phyloP scores from a whole-genome alignment of 1,140 invertebrate species.

The Kradibia gibbosae region DNA sequence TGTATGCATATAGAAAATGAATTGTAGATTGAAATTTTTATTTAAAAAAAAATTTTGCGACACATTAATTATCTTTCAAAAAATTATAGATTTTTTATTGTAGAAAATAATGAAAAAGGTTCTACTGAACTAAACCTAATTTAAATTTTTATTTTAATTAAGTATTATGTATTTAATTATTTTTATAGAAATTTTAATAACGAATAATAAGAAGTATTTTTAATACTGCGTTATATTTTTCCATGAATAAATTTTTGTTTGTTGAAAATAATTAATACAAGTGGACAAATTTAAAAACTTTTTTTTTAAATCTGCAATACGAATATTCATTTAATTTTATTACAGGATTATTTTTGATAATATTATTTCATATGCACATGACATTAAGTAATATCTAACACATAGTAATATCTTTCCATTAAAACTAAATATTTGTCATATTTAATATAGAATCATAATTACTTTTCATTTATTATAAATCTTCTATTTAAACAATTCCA shows the following conservation, averaged over 20 bases:
- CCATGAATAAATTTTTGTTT: background rate
- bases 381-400: no score
- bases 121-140: no score
- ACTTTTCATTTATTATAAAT: background rate
- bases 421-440: background rate
- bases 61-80: no score
- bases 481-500: background rate
- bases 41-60: no score
- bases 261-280: conserved; percentile 12
- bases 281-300: background rate
- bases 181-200: background rate
- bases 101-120: no score
- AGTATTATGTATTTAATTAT: background rate
- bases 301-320: background rate
- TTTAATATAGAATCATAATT: background rate
- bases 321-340: background rate
- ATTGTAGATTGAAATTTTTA: no score
- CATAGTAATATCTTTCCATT: background rate
- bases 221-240: background rate
- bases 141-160: conserved; percentile 12
- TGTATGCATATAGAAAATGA: no score
- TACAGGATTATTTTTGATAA: no score
- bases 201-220: conserved; percentile 1
- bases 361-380: no score
- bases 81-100: no score